Conservation (phyloP, 2,113 vertebrate species). For the Leiothrix lutea region DNA sequence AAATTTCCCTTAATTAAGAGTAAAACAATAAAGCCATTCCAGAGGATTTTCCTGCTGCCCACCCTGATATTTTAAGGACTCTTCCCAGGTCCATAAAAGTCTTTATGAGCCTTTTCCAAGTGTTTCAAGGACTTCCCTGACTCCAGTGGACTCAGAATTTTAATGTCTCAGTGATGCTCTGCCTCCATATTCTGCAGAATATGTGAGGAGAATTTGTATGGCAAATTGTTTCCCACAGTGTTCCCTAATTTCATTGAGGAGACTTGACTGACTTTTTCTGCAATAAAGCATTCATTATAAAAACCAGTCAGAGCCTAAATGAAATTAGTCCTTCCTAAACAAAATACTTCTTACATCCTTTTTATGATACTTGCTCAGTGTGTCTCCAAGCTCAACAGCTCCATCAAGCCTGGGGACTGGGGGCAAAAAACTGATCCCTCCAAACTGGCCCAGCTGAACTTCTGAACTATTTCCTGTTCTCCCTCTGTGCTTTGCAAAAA, state of each 20-base stretch:
- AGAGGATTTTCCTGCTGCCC: background rate
- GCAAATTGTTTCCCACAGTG: background rate
- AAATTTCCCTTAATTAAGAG: background rate
- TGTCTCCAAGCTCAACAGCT: background rate
- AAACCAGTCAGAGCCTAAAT: conserved; percentile 54
- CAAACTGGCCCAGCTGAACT: background rate
- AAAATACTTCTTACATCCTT: conserved; percentile 32
- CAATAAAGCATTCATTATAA: conserved; percentile 53
- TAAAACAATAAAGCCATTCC: background rate
- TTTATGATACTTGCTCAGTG: conserved; percentile 3
- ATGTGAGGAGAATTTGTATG: background rate
- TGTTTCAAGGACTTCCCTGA: background rate
- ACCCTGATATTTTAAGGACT: background rate
- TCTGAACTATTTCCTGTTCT: background rate
- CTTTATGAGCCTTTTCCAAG: background rate
- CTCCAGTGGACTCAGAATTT: background rate
- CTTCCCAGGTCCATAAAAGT: background rate
- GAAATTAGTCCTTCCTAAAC: conserved; percentile 56
- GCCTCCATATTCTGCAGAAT: background rate
- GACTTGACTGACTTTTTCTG: conserved; percentile 1
- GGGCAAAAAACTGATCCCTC: background rate
- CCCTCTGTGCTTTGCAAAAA: background rate
- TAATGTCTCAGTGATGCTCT: background rate
- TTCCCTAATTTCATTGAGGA: conserved; percentile 49
- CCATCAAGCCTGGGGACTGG: background rate